These are phyloP conservation scores for Danionella dracula DNA, from an alignment of 2,797 vertebrate species.

Conservation along the genomic window DNA sequence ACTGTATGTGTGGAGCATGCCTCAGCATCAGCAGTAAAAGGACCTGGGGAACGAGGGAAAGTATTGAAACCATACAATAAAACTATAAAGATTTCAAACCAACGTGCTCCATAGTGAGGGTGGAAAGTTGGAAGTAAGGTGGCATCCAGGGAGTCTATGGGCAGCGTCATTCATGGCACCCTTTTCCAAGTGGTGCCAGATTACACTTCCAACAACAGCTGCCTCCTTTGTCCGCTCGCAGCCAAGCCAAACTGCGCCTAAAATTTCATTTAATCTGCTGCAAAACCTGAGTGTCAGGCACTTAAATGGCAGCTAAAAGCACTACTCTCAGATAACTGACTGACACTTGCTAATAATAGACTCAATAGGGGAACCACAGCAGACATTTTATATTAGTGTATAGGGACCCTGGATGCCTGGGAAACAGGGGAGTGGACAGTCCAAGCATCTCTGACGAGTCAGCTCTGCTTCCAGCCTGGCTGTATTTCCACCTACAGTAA, in stretches of 20 bases:
- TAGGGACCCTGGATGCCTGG: conserved; percentile 54
- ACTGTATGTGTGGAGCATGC: conserved; percentile 12
- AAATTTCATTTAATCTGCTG: conserved; percentile 81
- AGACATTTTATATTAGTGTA: conserved; percentile 72
- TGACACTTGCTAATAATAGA: conserved; percentile 80
- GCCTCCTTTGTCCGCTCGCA: conserved; percentile 70
- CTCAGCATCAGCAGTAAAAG: conserved; percentile 31
- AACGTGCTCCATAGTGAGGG: background rate
- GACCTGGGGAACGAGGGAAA: too few relatives aligned
- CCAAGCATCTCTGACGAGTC: conserved; percentile 45
- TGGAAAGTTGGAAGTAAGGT: conserved; percentile 12
- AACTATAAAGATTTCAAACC: background rate
- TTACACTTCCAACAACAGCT: conserved; percentile 71
- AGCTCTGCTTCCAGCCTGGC: background rate
- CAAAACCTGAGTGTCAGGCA: conserved; percentile 75
- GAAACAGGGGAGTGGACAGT: conserved; percentile 53
- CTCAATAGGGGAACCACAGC: conserved; percentile 50
- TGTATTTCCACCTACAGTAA: background rate
- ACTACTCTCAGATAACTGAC: conserved; percentile 76
- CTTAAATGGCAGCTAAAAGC: conserved; percentile 79
- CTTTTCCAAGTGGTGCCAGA: conserved; percentile 54
- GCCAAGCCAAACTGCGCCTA: conserved; percentile 71
- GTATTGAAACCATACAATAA: too few relatives aligned
- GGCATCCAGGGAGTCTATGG: conserved; percentile 13
- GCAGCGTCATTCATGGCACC: conserved; percentile 42